A percentile compares a stretch with the other conserved stretches of the same genome.
Conservation (phyloP, 2,797 vertebrate species). For the Hydrocynus forskahlii region DNA sequence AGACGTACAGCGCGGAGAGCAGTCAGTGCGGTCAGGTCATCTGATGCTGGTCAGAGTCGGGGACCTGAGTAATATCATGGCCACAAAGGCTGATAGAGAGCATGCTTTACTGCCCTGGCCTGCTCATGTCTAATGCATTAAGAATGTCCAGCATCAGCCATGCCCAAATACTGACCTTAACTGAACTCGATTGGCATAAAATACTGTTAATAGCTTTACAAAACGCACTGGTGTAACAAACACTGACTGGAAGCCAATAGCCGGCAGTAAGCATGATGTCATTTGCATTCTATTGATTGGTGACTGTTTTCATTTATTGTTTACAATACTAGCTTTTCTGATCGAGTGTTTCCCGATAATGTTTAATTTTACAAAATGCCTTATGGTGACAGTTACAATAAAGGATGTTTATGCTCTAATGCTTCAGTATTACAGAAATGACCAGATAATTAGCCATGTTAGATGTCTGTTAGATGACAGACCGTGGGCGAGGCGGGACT, state of each 20-base stretch:
- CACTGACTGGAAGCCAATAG: not conserved
- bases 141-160: slow-evolving; percentile 21
- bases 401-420: not conserved
- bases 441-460: not conserved
- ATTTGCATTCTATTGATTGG: not conserved
- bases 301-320: not conserved
- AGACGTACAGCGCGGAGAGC: slow-evolving; percentile 18
- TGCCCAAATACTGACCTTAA: not conserved
- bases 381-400: not conserved
- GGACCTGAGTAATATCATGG: slow-evolving; percentile 21
- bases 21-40: slow-evolving; percentile 34
- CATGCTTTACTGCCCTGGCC: not conserved
- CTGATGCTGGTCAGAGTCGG: slow-evolving; percentile 20
- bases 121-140: slow-evolving; percentile 26
- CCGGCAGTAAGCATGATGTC: not conserved
- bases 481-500: not conserved
- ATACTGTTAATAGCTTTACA: not conserved
- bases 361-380: not conserved
- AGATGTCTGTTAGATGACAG: not conserved
- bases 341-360: not conserved
- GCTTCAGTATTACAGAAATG: not conserved
- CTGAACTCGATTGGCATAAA: not conserved
- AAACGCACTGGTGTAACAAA: too few species aligned
- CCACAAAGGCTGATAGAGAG: slow-evolving; percentile 19
- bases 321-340: not conserved